phyloP scores from a whole-genome alignment of 92 coral and sea anemone genomes.

The Actinernus sp. region DNA sequence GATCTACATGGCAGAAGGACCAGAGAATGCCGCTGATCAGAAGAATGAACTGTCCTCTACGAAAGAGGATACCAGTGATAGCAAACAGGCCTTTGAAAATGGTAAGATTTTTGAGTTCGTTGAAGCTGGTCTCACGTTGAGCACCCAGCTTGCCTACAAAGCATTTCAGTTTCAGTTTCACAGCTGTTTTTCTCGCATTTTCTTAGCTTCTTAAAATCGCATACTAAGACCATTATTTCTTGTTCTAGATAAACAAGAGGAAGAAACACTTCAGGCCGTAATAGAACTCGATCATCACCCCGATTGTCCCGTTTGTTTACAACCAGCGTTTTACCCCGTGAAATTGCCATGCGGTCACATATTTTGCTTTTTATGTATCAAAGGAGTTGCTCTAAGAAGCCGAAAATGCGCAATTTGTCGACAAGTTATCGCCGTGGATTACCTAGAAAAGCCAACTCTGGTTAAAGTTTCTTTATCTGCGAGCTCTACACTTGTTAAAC shows the following conservation, averaged over 20 bases:
- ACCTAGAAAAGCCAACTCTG: constrained; percentile 88
- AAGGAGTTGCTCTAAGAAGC: constrained; percentile 97
- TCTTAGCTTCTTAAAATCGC: too few species aligned
- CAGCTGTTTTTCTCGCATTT: too few species aligned
- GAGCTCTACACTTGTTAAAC: not conserved
- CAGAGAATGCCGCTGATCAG: too few species aligned
- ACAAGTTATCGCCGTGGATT: constrained; percentile 75
- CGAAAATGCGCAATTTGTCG: constrained; percentile 95
- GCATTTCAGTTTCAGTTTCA: too few species aligned
- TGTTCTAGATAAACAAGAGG: constrained; percentile 31
- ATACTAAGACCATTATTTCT: too few species aligned
- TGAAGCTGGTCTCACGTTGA: too few species aligned
- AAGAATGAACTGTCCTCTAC: too few species aligned
- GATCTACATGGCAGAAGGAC: too few species aligned
- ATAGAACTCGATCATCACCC: constrained; percentile 84
- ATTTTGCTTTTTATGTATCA: constrained; percentile 97
- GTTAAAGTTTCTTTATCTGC: constrained; percentile 52
- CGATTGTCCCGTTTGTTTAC: constrained; percentile 97
- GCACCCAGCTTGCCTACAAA: too few species aligned
- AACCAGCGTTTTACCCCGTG: constrained; percentile 84
- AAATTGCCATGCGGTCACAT: constrained; percentile 95
- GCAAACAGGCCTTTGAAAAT: too few species aligned
- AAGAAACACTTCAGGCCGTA: constrained; percentile 50
- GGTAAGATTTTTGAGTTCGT: too few species aligned
- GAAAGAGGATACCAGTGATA: too few species aligned